Base-by-base conservation (phyloP, 2,113 vertebrate genomes). In the Prionailurus bengalensis region DNA sequence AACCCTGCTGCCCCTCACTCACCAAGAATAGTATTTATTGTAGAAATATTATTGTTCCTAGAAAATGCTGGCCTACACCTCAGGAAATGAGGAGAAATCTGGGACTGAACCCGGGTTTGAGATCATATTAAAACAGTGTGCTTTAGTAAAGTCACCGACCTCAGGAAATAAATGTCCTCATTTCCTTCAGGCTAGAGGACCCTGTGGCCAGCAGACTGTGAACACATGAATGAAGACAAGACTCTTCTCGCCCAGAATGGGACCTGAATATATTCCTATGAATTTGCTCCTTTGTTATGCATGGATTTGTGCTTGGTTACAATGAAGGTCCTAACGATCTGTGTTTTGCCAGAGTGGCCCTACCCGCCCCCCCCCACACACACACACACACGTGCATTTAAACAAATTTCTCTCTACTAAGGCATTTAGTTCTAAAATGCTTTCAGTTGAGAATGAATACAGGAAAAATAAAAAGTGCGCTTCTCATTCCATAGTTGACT, bases 401-500 rank as follows among this genome's bases (percentile, higher is more conserved):
- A 31, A 70, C 7, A n/a, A 53, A 39, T 86, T 48, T 88, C 31
- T 79, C 91, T 80, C 84, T 65, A 23, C n/a, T 92, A 29, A 92
- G 19, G 6, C 13, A 92, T 85, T 70, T 45, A 89, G 23, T 94
- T 88, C 55, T 33, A 97, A 97, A 96, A 80, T 78, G 25, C 39
- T 68, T 91, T 81, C 27, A 55, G 25, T 55, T 92, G 80, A 95
- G 65, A 85, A 81, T 55, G 12, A 85, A 25, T 76, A 58, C 5
- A 76, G 7, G 42, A 19, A 12, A 27, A 23, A 61, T 61, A 14
- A 8, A 16, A 16, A 6, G 15, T 14, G 58, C 29, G 25, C n/a
- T 74, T 85, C 31, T 83, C 42, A 94, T 73, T 65, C 58, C 33
- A 79, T 45, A 61, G 70, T 29, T 78, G 83, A 3, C 5, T 83